Evolutionary conservation across 1,140 invertebrate species (phyloP), one percentile per base, ranked within the genome.

Genomic region (Drosophila arizonae): DNA sequence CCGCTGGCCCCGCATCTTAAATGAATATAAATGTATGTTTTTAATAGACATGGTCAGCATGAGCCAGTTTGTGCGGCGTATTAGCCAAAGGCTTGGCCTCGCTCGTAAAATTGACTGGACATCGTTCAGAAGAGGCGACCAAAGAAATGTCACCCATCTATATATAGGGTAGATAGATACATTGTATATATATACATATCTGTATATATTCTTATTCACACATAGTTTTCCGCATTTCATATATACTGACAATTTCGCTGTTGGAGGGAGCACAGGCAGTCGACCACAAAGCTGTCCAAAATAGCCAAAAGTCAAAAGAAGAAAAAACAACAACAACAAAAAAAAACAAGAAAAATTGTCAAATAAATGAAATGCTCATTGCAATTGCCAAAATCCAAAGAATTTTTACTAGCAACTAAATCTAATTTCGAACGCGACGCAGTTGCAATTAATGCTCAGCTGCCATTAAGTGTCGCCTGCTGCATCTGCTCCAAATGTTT

Each of bases 211-310:
- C 77, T 71, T 65, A 86, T 86, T 85, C 74, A 76, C 82, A 85
- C 81, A 85, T 81, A 78, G 82, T 86, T 87, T 82, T 86, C 82
- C 79, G 82, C 77, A 72, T 86, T 87, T 86, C 81, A 86, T 87
- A 87, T 30, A 30, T 73, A 76, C 72, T 82, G 81, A 87, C 82
- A 79, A 77, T 82, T 82, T 82, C 71, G 64, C 73, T 77, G 81
- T 71, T 70, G 54, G 77, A 66, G 56, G 52, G 30, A 51, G 39
- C 48, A 36, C 33, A 8, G 36, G 58, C 28, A 36, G 52, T 51
- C 15, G 45, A 52, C 50, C 17, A 50, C 68, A 76, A 56, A 58
- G 52, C 75, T 76, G 65, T 81, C 71, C 81, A 79, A 87, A 86
- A 86, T 86, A 82, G 82, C 76, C 56, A 69, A 73, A 69, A 43